Conservation (phyloP, 2,797 vertebrate species). For the Peromyscus nudipes region DNA sequence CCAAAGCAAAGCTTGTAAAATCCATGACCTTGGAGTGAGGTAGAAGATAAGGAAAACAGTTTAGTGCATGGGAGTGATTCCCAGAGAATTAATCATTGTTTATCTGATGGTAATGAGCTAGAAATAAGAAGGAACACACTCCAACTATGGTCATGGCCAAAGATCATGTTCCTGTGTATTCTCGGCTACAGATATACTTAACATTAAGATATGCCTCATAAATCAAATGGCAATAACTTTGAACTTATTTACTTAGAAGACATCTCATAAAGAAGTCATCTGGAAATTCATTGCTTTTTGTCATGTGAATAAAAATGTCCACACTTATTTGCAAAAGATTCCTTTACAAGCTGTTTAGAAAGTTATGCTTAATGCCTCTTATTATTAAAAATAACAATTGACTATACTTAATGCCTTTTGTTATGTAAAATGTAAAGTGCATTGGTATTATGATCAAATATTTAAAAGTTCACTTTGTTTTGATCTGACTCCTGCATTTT, state of each 20-base stretch:
- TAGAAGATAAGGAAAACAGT: slow-evolving; percentile 71
- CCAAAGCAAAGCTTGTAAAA: slow-evolving; percentile 59
- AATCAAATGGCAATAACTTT: slow-evolving; percentile 21
- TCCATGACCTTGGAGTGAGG: slow-evolving; percentile 56
- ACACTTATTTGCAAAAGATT: slow-evolving; percentile 12
- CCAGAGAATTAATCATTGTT: slow-evolving; percentile 74
- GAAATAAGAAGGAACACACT: slow-evolving; percentile 68
- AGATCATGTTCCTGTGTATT: slow-evolving; percentile 8
- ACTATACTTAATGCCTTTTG: slow-evolving; percentile 12
- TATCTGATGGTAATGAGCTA: slow-evolving; percentile 81
- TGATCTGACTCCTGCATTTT: not conserved
- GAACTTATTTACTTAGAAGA: slow-evolving; percentile 20
- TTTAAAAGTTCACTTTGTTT: not conserved
- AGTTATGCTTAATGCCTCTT: slow-evolving; percentile 12
- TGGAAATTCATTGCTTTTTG: slow-evolving; percentile 24
- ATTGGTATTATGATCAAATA: not conserved
- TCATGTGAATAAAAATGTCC: not conserved
- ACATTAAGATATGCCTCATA: slow-evolving; percentile 57
- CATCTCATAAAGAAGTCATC: not conserved
- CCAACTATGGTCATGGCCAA: slow-evolving; percentile 16
- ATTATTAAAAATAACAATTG: not conserved
- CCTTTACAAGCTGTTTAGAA: not conserved
- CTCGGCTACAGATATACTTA: not conserved
- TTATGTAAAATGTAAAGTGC: not conserved
- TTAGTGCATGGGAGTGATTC: slow-evolving; percentile 75